Base-by-base conservation (phyloP, 2,797 vertebrate genomes). In the Neomorphus geoffroyi region DNA sequence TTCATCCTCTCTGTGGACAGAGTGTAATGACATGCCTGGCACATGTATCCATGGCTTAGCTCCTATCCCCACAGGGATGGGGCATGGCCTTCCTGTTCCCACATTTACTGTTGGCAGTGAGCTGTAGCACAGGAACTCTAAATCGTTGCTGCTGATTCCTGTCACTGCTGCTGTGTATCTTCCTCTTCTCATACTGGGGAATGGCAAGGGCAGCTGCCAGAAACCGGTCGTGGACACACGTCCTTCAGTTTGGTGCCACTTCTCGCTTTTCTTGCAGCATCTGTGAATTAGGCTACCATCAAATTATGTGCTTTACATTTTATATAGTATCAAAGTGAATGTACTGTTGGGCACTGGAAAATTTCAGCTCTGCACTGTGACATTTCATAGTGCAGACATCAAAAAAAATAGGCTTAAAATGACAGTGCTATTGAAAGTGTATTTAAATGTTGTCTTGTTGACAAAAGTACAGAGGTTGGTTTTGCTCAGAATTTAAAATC, bases 91-190 rank as follows among this genome's bases (percentile, higher is more conserved):
- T 62, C 22, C 43, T 33, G 30, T 81, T 84, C 39, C n/a, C n/a
- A n/a, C 10, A 19, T 23, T 14, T 78, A 11, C 61, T 67, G 32
- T 48, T 56, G 53, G 13, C 35, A 43, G 32, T 1, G 2, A 2
- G 1, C 39, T 39, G 14, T 24, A 48, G 13, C 0, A 0, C 51
- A 50, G 41, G 54, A 82, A 10, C 27, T 74, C 48, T 71, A 39
- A 22, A 22, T 27, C 27, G 48, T 46, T 1, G 0, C 14, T 35
- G 43, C 39, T 58, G 14, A 32, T 54, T 65, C 30, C 43, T 27
- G 22, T 19, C 15, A 11, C 19, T 64, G 32, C 81, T 58, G 22
- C 48, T 89, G 35, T 24, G 24, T n/a, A n/a, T 58, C 18, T 50
- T 41, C 30, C 23, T 4, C 21, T 61, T 65, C n/a, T 28, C 37